Evolutionary conservation across 2,113 vertebrate genomes (phyloP), one percentile per base, ranked within the genome.

Genomic region (Planiliza haematocheilus): DNA sequence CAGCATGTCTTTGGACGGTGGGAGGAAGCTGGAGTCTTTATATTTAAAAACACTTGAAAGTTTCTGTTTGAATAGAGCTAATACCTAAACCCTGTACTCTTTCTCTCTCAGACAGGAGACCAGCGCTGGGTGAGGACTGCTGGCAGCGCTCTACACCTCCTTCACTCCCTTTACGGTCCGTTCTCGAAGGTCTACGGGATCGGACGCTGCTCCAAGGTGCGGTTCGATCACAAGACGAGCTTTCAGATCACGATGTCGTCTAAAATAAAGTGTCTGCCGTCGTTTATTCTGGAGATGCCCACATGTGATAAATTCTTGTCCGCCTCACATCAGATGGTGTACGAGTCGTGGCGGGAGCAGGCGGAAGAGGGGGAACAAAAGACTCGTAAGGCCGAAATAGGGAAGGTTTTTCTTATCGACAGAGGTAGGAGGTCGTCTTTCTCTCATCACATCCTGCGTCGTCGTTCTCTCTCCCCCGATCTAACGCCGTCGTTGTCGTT

Each of bases 31-130:
- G n/a, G n/a, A n/a, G n/a, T n/a, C n/a, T n/a, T n/a, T n/a, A n/a
- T n/a, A n/a, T n/a, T n/a, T n/a, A n/a, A n/a, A n/a, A n/a, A n/a
- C n/a, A n/a, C n/a, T n/a, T n/a, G n/a, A n/a, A n/a, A n/a, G n/a
- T 30, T 30, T 30, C 24, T 30, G 5, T 30, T 30, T 30, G 24
- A 30, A 3, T 5, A 30, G 24, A 30, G 5, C 24, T 3, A 30
- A 30, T 30, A 30, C 2, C 24, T 30, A 36, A 41, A 36, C 7
- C 13, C 13, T 43, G 10, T 30, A 14, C 48, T 58, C 64, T 6
- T 17, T 2, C 87, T 96, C 96, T 0, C 91, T 99, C 85, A 99
- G 98, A 97, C 97, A 34, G 97, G 97, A 36, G 95, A 99, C 76
- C 97, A 99, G 81, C 94, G 96, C 30, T 99, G 97, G 98, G 93